A percentile compares a stretch with the other conserved stretches of the same genome.
Evolutionary conservation across 37 sponge, comb jelly and placozoan species (phyloP).

Genomic region (Aplysina aerophoba): DNA sequence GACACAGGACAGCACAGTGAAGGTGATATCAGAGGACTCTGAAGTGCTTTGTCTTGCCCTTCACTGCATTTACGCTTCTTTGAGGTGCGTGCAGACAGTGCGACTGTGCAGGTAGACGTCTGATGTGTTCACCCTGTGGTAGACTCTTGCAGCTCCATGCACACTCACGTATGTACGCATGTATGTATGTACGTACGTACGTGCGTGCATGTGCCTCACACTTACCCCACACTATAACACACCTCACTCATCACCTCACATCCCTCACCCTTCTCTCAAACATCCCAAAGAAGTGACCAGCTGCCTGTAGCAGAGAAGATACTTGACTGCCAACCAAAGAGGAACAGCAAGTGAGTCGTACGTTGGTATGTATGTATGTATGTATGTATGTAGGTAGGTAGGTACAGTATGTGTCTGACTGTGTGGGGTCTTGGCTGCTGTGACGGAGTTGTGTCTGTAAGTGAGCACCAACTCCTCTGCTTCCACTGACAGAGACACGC

Average conservation of each 20-base stretch:
- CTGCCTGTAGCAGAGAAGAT: slow-evolving; percentile 32
- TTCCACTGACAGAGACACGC: neutral
- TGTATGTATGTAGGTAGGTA: neutral
- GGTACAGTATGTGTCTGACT: neutral
- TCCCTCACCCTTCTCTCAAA: neutral
- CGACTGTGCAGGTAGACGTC: too few species aligned
- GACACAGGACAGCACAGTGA: too few species aligned
- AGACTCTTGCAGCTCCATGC: too few species aligned
- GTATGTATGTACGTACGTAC: slow-evolving; percentile 6
- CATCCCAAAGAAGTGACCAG: slow-evolving; percentile 55
- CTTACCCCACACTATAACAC: too few species aligned
- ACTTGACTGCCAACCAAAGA: neutral
- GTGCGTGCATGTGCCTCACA: neutral
- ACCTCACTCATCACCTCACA: neutral
- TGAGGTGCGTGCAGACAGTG: too few species aligned
- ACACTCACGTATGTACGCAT: neutral
- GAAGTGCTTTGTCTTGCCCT: too few species aligned
- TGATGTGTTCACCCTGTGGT: too few species aligned
- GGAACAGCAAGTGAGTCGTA: neutral
- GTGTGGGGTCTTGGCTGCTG: neutral
- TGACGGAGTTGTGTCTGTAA: neutral
- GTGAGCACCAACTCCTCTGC: neutral
- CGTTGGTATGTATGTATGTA: neutral
- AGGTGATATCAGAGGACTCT: too few species aligned
- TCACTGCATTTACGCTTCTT: too few species aligned